phyloP scores from a whole-genome alignment of 2,797 vertebrate genomes.

The Ibycter americanus region DNA sequence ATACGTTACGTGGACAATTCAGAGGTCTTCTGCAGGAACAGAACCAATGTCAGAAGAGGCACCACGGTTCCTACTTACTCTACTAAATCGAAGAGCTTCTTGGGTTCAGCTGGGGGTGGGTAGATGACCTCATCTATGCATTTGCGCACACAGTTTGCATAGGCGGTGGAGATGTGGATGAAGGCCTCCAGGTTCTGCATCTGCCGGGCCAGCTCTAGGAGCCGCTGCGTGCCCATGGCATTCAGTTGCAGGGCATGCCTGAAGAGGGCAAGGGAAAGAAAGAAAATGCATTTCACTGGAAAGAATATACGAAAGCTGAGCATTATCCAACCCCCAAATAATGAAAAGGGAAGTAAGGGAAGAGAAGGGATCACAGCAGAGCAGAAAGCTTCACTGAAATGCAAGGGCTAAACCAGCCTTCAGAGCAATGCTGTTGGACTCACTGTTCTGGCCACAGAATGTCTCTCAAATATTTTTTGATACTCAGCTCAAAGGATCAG shows the following conservation, averaged over 20 bases:
- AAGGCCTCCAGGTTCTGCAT: slow-evolving; percentile 93
- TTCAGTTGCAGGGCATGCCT: slow-evolving; percentile 93
- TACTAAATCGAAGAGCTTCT: slow-evolving; percentile 90
- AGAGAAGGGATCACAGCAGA: not conserved
- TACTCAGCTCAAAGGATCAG: not conserved
- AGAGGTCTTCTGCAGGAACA: not conserved
- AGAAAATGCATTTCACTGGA: not conserved
- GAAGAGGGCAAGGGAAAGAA: not conserved
- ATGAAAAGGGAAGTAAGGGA: not conserved
- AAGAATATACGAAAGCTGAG: not conserved
- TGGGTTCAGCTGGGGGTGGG: slow-evolving; percentile 89
- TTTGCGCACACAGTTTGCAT: slow-evolving; percentile 90
- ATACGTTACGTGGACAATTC: rapidly evolving
- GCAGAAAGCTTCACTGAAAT: not conserved
- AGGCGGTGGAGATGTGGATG: slow-evolving; percentile 94
- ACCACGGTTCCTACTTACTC: slow-evolving; percentile 82
- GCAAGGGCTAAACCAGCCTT: not conserved
- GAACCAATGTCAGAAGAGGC: not conserved
- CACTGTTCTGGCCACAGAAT: not conserved
- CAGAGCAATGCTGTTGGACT: not conserved
- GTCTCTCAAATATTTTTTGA: not conserved
- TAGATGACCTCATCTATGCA: slow-evolving; percentile 95
- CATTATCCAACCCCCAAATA: not conserved
- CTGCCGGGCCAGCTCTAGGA: slow-evolving; percentile 87
- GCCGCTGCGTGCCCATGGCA: slow-evolving; percentile 89